Percentiles rank a stretch among this genome's conserved stretches.
These are phyloP conservation scores for Nothoprocta pentlandii DNA, from an alignment of 2,113 vertebrate genomes.

Conservation along the genomic window DNA sequence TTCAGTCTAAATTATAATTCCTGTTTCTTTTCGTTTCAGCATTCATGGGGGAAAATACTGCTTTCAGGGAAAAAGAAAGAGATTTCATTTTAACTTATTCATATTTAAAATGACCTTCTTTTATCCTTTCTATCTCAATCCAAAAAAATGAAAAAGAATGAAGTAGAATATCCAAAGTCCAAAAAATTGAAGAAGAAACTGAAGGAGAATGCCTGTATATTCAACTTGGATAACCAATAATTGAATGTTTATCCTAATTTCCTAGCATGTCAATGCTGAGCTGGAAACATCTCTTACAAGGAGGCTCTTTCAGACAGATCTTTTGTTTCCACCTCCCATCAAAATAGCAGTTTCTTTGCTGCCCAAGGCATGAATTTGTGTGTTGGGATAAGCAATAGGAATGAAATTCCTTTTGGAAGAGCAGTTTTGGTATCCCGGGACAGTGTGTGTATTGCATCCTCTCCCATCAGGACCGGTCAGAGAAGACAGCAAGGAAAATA, in stretches of 20 bases:
- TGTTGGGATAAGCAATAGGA: background rate
- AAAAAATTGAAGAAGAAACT: background rate
- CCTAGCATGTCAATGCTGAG: background rate
- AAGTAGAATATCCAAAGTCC: background rate
- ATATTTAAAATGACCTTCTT: background rate
- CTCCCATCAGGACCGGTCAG: background rate
- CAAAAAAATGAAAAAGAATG: background rate
- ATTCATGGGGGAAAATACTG: background rate
- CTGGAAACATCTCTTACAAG: background rate
- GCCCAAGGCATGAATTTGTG: fast-evolving
- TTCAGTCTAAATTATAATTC: background rate
- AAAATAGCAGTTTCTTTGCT: background rate
- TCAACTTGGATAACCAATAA: background rate
- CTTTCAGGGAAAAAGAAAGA: background rate
- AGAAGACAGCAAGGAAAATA: background rate
- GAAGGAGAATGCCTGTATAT: background rate
- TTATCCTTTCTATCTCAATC: background rate
- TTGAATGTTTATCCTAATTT: background rate
- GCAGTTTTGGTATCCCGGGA: no score
- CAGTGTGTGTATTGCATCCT: background rate
- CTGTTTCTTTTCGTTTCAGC: background rate
- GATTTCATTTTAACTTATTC: background rate
- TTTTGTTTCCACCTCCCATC: background rate
- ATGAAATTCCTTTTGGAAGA: background rate
- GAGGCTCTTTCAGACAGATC: background rate